A percentile compares a stretch with the other conserved stretches of the same genome.
phyloP scores from a whole-genome alignment of 2,888 invertebrate genomes.

The Drosophila macrospina region DNA sequence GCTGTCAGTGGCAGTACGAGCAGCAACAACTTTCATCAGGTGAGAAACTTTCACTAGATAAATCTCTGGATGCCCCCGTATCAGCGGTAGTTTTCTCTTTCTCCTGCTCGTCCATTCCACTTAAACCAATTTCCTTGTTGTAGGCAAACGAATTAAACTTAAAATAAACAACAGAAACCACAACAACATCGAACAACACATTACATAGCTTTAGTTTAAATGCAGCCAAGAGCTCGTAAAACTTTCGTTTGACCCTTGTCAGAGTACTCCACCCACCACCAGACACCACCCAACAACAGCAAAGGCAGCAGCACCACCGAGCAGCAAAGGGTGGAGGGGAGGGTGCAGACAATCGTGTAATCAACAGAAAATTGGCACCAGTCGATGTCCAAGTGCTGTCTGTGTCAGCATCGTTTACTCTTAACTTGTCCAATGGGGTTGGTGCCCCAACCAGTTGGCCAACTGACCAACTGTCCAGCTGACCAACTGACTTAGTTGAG shows the following conservation, averaged over 20 bases:
- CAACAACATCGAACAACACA: slow-evolving; percentile 32
- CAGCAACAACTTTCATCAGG: slow-evolving; percentile 45
- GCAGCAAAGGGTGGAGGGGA: slow-evolving; percentile 39
- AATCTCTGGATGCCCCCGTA: slow-evolving; percentile 33
- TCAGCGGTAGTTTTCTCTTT: slow-evolving; percentile 7
- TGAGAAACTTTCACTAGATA: slow-evolving; percentile 59
- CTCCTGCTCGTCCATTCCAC: slow-evolving; percentile 39
- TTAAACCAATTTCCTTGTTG: slow-evolving; percentile 66
- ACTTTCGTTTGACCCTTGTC: slow-evolving; percentile 77
- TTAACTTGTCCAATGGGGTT: slow-evolving; percentile 48
- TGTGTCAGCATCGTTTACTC: slow-evolving; percentile 70
- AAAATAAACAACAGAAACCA: slow-evolving; percentile 64
- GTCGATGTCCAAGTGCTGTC: slow-evolving; percentile 57
- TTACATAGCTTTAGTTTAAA: slow-evolving; percentile 64
- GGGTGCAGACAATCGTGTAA: slow-evolving; percentile 52
- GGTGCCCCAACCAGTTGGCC: neutral
- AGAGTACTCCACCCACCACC: slow-evolving; percentile 25
- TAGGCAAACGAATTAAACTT: slow-evolving; percentile 70
- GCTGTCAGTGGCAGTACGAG: slow-evolving; percentile 46
- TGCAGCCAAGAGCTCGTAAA: slow-evolving; percentile 57
- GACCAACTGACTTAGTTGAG: slow-evolving; percentile 66
- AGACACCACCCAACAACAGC: neutral
- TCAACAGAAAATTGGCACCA: slow-evolving; percentile 77
- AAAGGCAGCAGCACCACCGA: neutral
- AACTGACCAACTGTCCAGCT: slow-evolving; percentile 35